Evolutionary conservation across 1,140 invertebrate genomes (phyloP).

Genomic region (Macrostomum lignano): DNA sequence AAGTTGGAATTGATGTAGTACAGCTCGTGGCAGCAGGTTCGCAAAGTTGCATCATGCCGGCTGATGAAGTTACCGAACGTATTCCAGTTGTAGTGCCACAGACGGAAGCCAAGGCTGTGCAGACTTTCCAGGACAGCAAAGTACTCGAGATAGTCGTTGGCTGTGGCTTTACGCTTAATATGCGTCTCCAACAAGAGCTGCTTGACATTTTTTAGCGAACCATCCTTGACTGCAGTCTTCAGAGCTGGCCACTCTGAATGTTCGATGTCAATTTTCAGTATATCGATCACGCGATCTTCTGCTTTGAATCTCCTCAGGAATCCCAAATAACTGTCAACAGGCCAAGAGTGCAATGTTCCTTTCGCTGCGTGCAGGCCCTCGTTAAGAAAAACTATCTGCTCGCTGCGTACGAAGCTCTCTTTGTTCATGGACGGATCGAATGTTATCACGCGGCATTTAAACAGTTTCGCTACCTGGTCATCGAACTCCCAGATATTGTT

Average conservation of each 20-base stretch:
- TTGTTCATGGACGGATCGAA: too few species aligned
- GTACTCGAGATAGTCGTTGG: neutral
- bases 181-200: slow-evolving; percentile 1
- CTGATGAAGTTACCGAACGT: neutral
- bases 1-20: neutral
- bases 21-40: slow-evolving; percentile 1
- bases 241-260: slow-evolving; percentile 1
- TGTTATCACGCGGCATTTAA: too few species aligned
- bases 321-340: too few species aligned
- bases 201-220: neutral
- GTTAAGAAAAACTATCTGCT: too few species aligned
- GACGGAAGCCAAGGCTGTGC: neutral
- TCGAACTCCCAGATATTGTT: neutral
- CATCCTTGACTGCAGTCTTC: neutral
- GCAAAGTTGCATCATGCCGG: neutral
- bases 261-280: slow-evolving; percentile 3
- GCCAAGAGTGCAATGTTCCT: too few species aligned
- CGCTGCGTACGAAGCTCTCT: too few species aligned
- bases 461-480: too few species aligned
- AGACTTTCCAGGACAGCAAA: neutral
- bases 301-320: neutral
- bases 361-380: too few species aligned
- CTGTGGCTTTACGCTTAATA: neutral
- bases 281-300: neutral
- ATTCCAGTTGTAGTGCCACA: neutral